Percentiles rank a stretch among this genome's conserved stretches.
Evolutionary conservation across 2,888 invertebrate species (phyloP).

Genomic region (Branchipolynoe longqiensis): DNA sequence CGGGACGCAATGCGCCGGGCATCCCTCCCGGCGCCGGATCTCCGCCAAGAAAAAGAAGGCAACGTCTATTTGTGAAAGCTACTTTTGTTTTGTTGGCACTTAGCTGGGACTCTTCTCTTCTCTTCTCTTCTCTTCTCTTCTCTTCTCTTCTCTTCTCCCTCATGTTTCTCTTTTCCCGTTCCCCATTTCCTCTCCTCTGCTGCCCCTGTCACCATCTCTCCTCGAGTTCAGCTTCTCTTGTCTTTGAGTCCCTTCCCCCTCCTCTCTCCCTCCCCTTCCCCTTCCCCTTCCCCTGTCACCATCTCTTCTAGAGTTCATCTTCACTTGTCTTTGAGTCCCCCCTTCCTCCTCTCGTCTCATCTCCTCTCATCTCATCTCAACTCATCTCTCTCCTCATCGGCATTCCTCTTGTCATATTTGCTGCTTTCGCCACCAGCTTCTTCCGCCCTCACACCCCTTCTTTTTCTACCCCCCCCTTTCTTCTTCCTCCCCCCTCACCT

Average conservation of each 20-base stretch:
- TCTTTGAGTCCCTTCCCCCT: background rate
- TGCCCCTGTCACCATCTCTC: background rate
- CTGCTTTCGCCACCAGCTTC: no score
- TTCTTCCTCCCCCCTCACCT: no score
- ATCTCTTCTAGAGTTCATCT: background rate
- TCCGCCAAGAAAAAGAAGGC: no score
- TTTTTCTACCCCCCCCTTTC: no score
- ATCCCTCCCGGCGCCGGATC: constrained; percentile 45
- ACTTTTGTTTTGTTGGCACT: no score
- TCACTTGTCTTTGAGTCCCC: background rate
- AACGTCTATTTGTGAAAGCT: no score
- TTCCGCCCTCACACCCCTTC: no score
- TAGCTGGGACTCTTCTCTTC: background rate
- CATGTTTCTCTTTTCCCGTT: background rate
- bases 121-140: background rate
- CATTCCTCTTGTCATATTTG: no score
- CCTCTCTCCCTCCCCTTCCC: background rate
- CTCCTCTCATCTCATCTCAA: background rate
- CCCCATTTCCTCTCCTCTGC: background rate
- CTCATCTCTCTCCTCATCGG: no score
- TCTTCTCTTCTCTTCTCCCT: constrained; percentile 29
- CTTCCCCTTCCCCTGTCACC: background rate
- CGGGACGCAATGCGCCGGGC: no score
- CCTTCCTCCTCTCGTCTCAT: background rate
- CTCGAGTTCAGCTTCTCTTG: background rate